Evolutionary conservation across 2,113 vertebrate species (phyloP).

Genomic region (Albula goreensis): DNA sequence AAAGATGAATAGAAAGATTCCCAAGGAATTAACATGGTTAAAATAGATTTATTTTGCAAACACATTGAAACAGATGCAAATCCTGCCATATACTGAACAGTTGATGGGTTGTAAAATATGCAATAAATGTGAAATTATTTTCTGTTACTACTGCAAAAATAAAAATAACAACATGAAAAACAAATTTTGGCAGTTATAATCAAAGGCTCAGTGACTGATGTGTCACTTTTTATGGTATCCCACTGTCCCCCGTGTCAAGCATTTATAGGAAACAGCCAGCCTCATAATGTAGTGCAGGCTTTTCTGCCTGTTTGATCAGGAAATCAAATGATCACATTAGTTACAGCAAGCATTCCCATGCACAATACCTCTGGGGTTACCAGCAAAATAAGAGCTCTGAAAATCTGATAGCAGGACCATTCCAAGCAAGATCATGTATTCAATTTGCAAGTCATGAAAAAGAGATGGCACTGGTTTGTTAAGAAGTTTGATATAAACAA

Average conservation of each 20-base stretch:
- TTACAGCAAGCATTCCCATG: constrained; percentile 2
- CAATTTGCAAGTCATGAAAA: constrained; percentile 8
- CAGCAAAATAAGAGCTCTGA: neutral
- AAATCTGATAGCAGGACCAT: neutral
- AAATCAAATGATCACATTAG: neutral
- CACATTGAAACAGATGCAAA: neutral
- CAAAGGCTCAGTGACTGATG: neutral
- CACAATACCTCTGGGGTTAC: neutral
- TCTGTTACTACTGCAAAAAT: neutral
- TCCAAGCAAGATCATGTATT: neutral
- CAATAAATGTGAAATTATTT: neutral
- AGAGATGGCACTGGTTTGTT: neutral
- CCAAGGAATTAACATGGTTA: no score
- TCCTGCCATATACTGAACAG: neutral
- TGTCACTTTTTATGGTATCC: neutral
- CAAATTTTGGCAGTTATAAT: neutral
- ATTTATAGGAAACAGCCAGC: neutral
- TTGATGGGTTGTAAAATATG: neutral
- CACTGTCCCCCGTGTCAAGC: neutral
- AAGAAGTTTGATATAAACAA: constrained; percentile 25
- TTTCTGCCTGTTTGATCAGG: neutral
- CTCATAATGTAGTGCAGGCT: neutral
- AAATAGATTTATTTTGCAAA: neutral
- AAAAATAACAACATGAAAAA: neutral
- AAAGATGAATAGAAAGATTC: no score